Evolutionary conservation across 2,888 invertebrate species (phyloP).

Genomic region (Zhuqinia jingwanae): DNA sequence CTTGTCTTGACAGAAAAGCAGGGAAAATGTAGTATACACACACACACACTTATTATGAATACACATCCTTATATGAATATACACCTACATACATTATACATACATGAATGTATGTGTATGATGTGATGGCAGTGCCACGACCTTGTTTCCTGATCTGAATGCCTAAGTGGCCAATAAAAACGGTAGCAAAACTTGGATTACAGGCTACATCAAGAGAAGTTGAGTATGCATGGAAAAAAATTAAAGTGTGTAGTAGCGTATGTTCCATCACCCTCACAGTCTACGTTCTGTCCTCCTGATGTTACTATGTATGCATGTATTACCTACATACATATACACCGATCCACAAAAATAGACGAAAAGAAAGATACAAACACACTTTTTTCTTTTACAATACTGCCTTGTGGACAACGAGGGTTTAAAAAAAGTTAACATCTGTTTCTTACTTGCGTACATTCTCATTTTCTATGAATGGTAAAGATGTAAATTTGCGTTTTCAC

Average conservation of each 20-base stretch:
- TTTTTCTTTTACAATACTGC: slow-evolving; percentile 24
- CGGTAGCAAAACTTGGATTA: slow-evolving; percentile 59
- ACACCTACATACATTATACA: background rate
- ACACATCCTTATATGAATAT: slow-evolving; percentile 32
- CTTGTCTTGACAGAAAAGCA: slow-evolving; percentile 1
- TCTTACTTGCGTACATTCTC: slow-evolving; percentile 36
- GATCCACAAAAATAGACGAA: background rate
- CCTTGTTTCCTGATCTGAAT: slow-evolving; percentile 73
- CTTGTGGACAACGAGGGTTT: background rate
- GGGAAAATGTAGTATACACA: background rate
- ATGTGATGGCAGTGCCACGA: slow-evolving; percentile 54
- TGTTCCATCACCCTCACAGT: slow-evolving; percentile 9
- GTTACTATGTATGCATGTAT: slow-evolving; percentile 8
- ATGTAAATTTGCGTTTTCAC: slow-evolving; percentile 48
- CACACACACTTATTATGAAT: too few relatives aligned
- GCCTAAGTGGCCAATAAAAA: slow-evolving; percentile 69
- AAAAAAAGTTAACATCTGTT: slow-evolving; percentile 49
- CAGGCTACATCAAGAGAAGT: slow-evolving; percentile 5
- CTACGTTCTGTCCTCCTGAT: background rate
- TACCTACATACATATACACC: too few relatives aligned
- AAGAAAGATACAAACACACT: slow-evolving; percentile 6
- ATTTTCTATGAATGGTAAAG: slow-evolving; percentile 56
- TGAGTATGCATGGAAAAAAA: slow-evolving; percentile 11
- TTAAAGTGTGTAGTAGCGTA: background rate
- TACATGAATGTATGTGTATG: background rate